A percentile compares a stretch with the other conserved stretches of the same genome.
Evolutionary conservation across 2,888 invertebrate genomes (phyloP).

Genomic region (Timema podura): DNA sequence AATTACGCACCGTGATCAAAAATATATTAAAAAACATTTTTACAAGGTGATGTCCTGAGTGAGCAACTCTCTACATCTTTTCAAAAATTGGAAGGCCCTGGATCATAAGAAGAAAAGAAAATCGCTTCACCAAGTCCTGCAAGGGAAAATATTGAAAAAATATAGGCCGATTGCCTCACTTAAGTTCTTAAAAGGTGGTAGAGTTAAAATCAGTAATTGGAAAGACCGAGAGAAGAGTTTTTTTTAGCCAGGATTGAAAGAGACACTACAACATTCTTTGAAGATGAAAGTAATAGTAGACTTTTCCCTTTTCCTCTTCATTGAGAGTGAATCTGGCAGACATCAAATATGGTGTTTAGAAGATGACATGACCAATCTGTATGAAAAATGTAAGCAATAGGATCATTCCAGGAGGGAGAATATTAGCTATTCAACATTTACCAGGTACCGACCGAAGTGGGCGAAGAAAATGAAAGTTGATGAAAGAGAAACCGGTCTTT

Average conservation of each 20-base stretch:
- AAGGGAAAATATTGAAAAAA: slow-evolving; percentile 5
- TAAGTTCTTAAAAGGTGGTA: not conserved
- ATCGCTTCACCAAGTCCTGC: not conserved
- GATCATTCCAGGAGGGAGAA: not conserved
- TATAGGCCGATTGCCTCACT: not conserved
- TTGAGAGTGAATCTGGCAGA: not conserved
- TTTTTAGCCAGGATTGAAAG: not conserved
- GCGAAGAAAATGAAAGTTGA: not conserved
- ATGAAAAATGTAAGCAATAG: not conserved
- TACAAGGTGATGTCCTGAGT: too few relatives aligned
- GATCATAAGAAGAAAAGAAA: not conserved
- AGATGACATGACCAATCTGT: not conserved
- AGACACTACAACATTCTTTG: not conserved
- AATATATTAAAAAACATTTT: too few relatives aligned
- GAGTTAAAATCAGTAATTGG: not conserved
- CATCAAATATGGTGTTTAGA: not conserved
- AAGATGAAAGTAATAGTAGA: not conserved
- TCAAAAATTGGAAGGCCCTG: too few relatives aligned
- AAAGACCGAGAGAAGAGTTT: not conserved
- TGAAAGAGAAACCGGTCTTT: slow-evolving; percentile 2
- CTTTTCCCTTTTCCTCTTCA: not conserved
- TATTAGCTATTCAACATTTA: not conserved
- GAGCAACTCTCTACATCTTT: too few relatives aligned
- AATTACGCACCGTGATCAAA: too few relatives aligned
- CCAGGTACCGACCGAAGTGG: not conserved